A percentile compares a stretch with the other conserved stretches of the same genome.
Evolutionary conservation across 1,140 invertebrate genomes (phyloP).

Genomic region (Euglossa dilemma): DNA sequence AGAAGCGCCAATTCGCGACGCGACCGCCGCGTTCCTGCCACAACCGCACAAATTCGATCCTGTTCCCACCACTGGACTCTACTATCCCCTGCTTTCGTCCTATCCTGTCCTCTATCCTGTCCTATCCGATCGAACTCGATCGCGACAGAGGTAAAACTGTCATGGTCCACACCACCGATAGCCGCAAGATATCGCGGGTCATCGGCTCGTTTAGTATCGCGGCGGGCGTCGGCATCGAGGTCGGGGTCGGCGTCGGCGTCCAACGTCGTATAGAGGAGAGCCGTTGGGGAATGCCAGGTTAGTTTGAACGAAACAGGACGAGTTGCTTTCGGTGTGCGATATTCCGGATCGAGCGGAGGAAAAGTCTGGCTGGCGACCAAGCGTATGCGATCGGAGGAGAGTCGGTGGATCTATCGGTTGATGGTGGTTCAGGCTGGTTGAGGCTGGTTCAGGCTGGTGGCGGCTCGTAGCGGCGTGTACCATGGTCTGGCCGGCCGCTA

Average conservation of each 20-base stretch:
- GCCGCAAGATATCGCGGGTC: slow-evolving; percentile 76
- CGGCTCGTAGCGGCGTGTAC: slow-evolving; percentile 52
- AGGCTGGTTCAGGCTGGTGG: slow-evolving; percentile 21
- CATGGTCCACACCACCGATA: slow-evolving; percentile 69
- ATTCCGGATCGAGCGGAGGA: background rate
- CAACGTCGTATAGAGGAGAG: too few relatives aligned
- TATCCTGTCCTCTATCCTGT: background rate
- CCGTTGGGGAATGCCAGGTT: too few relatives aligned
- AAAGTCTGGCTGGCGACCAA: background rate
- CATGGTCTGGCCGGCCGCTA: slow-evolving; percentile 59
- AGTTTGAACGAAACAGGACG: too few relatives aligned
- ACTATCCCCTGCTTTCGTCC: slow-evolving; percentile 8
- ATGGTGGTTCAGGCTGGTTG: background rate
- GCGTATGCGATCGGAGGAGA: slow-evolving; percentile 32
- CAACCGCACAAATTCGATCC: slow-evolving; percentile 12
- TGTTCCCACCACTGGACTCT: background rate
- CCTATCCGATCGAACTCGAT: background rate
- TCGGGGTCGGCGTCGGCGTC: too few relatives aligned
- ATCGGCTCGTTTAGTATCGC: slow-evolving; percentile 79
- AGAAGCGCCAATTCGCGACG: background rate
- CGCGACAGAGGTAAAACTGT: slow-evolving; percentile 53
- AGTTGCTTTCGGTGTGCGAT: too few relatives aligned
- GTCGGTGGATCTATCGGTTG: slow-evolving; percentile 41
- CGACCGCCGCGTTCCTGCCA: background rate
- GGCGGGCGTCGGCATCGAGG: slow-evolving; percentile 67